Percentiles rank a stretch among this genome's conserved stretches.
Conservation (phyloP, 2,888 invertebrate genomes). For the Ferrisia virgata region DNA sequence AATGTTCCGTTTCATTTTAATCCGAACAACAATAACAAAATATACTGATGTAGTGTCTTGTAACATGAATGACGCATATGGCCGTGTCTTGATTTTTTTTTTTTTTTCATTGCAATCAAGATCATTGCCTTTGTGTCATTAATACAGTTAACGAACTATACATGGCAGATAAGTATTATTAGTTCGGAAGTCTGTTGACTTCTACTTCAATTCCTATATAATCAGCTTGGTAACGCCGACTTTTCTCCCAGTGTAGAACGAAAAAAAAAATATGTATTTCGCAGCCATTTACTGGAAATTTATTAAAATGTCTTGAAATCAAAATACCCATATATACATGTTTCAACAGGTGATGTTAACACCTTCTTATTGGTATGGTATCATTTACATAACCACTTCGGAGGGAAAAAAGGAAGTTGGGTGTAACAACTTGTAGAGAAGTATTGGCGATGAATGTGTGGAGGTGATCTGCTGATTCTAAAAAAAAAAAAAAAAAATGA, state of each 20-base stretch:
- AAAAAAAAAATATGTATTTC: too few species aligned
- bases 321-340: too few species aligned
- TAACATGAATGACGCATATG: not conserved
- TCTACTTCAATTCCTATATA: not conserved
- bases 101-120: not conserved
- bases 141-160: too few species aligned
- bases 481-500: not conserved
- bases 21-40: not conserved
- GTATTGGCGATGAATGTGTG: not conserved
- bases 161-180: too few species aligned
- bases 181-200: not conserved
- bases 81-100: not conserved
- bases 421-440: not conserved
- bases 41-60: too few species aligned
- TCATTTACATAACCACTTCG: not conserved
- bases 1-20: not conserved
- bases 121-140: not conserved
- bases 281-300: too few species aligned
- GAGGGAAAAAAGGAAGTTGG: not conserved
- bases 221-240: too few species aligned
- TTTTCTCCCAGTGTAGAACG: too few species aligned
- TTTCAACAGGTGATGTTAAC: not conserved
- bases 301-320: too few species aligned
- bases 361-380: not conserved
- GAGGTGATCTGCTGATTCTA: slow-evolving; percentile 4